Evolutionary conservation across 2,888 invertebrate species (phyloP).

Genomic region (Folsomia manolachei): DNA sequence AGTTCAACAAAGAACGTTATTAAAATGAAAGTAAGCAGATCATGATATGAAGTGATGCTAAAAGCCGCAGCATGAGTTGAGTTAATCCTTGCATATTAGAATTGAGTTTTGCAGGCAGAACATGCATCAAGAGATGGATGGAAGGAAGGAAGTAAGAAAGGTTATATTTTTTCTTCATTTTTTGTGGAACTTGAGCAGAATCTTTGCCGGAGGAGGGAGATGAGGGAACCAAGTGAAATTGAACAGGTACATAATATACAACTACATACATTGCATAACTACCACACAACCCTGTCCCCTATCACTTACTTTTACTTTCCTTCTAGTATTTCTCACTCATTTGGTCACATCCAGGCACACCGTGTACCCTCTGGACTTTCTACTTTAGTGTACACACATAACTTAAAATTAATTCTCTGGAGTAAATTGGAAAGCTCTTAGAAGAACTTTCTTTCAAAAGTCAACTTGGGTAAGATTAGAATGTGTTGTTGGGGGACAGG

Average conservation of each 20-base stretch:
- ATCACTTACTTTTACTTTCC: background rate
- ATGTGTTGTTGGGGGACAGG: background rate
- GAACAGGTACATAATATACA: background rate
- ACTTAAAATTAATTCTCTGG: slow-evolving; percentile 7
- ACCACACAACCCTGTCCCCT: too few species aligned
- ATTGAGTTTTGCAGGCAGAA: too few species aligned
- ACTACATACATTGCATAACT: background rate
- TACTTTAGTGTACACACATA: background rate
- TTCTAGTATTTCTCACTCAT: background rate
- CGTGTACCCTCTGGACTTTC: background rate
- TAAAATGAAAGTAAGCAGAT: background rate
- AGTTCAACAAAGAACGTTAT: background rate
- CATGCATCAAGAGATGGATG: background rate
- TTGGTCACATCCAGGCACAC: background rate
- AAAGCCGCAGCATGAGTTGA: background rate
- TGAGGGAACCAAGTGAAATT: background rate
- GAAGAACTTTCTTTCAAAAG: background rate
- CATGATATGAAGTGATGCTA: background rate
- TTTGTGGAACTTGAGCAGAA: background rate
- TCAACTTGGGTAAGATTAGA: background rate
- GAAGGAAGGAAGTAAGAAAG: background rate
- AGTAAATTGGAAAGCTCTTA: slow-evolving; percentile 7
- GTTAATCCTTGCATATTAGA: slow-evolving; percentile 7
- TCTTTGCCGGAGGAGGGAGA: background rate
- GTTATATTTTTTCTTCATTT: background rate